Evolutionary conservation across 30 jellyfish, hydroid and myxozoan genomes (phyloP).

Genomic region (Cassiopea andromeda): DNA sequence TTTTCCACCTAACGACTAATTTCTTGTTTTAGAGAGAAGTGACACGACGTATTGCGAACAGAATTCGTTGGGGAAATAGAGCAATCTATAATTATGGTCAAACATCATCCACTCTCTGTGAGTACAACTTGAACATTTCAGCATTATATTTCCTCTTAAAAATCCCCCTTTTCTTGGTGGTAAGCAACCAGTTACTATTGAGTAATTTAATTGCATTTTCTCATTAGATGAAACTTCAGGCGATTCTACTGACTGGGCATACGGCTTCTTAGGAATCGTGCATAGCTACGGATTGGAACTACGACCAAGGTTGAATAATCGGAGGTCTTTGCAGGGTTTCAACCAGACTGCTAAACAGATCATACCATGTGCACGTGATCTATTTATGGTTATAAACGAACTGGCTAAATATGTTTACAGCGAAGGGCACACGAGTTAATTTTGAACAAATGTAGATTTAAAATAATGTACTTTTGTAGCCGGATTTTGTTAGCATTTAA

Average conservation of each 20-base stretch:
- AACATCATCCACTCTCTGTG: slow-evolving; percentile 77
- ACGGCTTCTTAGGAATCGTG: slow-evolving; percentile 89
- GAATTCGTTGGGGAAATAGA: slow-evolving; percentile 65
- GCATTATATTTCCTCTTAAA: neutral
- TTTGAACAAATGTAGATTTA: neutral
- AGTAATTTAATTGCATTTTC: neutral
- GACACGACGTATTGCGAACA: slow-evolving; percentile 46
- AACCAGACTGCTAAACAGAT: slow-evolving; percentile 40
- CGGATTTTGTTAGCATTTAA: neutral
- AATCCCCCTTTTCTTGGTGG: neutral
- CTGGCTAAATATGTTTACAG: slow-evolving; percentile 13
- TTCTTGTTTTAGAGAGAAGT: slow-evolving; percentile 51
- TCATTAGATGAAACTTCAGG: slow-evolving; percentile 91
- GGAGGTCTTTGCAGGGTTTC: slow-evolving; percentile 51
- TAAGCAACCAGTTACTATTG: neutral
- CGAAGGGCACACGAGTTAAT: slow-evolving; percentile 2
- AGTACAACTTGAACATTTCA: slow-evolving; percentile 10
- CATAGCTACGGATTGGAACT: slow-evolving; percentile 94
- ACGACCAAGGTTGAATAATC: slow-evolving; percentile 66
- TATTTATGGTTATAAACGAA: slow-evolving; percentile 39
- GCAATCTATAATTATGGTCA: slow-evolving; percentile 67
- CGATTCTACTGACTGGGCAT: slow-evolving; percentile 94
- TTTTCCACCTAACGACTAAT: neutral
- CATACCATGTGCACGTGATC: slow-evolving; percentile 59
- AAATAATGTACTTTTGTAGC: neutral